Evolutionary conservation across 1,140 invertebrate species (phyloP), one percentile per base, ranked within the genome.

Genomic region (Bombus consobrinus): DNA sequence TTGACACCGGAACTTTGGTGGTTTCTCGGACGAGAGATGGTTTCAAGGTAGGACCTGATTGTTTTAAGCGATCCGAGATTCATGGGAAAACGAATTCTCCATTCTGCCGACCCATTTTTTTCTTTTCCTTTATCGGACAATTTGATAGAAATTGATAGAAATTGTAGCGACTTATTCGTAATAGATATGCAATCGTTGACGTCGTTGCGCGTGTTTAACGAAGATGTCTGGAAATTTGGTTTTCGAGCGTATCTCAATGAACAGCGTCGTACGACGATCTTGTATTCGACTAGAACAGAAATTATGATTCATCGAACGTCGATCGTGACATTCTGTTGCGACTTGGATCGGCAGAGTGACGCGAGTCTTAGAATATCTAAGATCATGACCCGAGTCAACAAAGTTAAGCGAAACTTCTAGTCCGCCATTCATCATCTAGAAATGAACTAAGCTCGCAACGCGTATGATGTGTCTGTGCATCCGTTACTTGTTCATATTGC

Each of bases 251-350:
- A n/a, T 62, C 28, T n/a, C 59, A 0, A 13, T 0, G 59, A 13
- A n/a, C n/a, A n/a, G 3, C 1, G 1, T 1, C 28, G 28, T n/a
- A 1, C 0, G 4, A n/a, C 3, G 3, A 12, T n/a, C 59, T 62
- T 13, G 1, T 18, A 62, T 10, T 9, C 39, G 39, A n/a, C 4
- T 13, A 1, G 12, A 62, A 13, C 9, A 28, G 1, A 28, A 28
- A 66, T n/a, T 32, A 34, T 8, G 13, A 66, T 18, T 18, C 47
- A 8, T 53, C 47, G 47, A 22, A 8, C 47, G 47, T 53, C 5
- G 0, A 53, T 53, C 47, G 47, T 22, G n/a, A 66, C n/a, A 66
- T 18, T 66, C n/a, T 18, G 64, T n/a, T 18, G n/a, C n/a, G 32
- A 8, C 62, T 64, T 64, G n/a, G 13, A 15, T 66, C 62, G n/a